phyloP scores from a whole-genome alignment of 2,113 vertebrate genomes.

The Catharus bicknelli region DNA sequence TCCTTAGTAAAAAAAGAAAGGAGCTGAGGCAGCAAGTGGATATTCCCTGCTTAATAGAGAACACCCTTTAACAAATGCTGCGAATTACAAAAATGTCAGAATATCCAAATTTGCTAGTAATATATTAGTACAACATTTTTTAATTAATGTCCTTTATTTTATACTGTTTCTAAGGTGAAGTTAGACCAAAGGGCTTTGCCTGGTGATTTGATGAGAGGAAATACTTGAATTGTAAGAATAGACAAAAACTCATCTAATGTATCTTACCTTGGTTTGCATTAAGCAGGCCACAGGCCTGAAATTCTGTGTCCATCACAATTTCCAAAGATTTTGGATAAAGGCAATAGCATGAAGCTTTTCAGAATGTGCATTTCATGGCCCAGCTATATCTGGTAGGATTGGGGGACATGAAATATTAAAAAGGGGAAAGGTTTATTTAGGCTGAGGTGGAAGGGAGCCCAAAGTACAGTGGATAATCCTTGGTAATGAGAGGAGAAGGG shows the following conservation, averaged over 20 bases:
- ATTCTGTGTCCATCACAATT: not conserved
- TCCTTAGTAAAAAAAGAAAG: not conserved
- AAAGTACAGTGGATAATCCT: not conserved
- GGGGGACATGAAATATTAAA: not conserved
- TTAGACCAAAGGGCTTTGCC: not conserved
- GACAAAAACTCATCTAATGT: not conserved
- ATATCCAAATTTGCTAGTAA: not conserved
- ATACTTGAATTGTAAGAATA: not conserved
- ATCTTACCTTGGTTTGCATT: not conserved
- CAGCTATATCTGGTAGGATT: not conserved
- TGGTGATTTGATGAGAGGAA: not conserved
- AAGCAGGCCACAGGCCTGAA: not conserved
- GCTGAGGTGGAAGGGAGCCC: not conserved
- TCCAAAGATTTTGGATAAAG: not conserved
- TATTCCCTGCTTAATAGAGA: not conserved
- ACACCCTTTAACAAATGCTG: not conserved
- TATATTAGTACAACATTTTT: not conserved
- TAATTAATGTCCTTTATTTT: not conserved
- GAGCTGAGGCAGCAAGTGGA: not conserved
- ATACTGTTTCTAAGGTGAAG: not conserved
- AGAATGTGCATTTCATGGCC: not conserved
- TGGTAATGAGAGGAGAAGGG: not conserved
- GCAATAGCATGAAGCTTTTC: not conserved
- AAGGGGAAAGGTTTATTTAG: not conserved
- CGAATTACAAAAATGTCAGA: not conserved